Base-by-base conservation (phyloP, 2,888 invertebrate species). In the Parthenolecanium corni region DNA sequence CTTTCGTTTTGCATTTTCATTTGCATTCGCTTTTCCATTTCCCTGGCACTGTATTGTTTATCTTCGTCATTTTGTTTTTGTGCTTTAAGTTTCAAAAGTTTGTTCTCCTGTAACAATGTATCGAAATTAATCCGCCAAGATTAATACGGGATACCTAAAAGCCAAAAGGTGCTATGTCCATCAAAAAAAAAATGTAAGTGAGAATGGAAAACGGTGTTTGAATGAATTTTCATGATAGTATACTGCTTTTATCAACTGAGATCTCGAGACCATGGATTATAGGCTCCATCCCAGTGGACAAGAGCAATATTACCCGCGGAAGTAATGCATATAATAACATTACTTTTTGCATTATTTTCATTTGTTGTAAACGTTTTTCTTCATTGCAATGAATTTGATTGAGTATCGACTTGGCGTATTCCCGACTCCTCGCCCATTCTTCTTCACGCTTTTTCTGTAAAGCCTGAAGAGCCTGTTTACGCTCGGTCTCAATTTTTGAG, bases 401-500 rank as follows among this genome's bases (percentile, higher is more conserved):
- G 42, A 71, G 70, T 2, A 77, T 58, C 16, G 56, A 64, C 2
- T 64, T n/a, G 24, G 65, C 65, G 53, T 78, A 73, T 71, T 77
- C 76, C 68, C 76, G 75, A 53, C 76, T 71, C 9, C 76, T 71
- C 21, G 75, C 73, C 67, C 75, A 74, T 58, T 79, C 75, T 16
- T 71, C 68, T 66, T 80, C 79, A 12, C 82, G 81, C 44, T 66
- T 66, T 24, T 71, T 69, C 66, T 80, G 79, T 12, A 82, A 81
- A 1, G 78, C 76, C 24, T 74, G 70, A 3, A 83, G 76, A 0
- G 78, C 80, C 58, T 76, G 74, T 66, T 77, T 74, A 1, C 85
- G 78, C 68, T 82, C 79, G 70, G 83, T 81, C 68, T 86, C 85
- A 83, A 86, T 84, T 74, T 85, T 81, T 14, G 77, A 76, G 67